Evolutionary conservation across 2,888 invertebrate genomes (phyloP), one percentile per base, ranked within the genome.

Genomic region (Yponomeuta sedellus): DNA sequence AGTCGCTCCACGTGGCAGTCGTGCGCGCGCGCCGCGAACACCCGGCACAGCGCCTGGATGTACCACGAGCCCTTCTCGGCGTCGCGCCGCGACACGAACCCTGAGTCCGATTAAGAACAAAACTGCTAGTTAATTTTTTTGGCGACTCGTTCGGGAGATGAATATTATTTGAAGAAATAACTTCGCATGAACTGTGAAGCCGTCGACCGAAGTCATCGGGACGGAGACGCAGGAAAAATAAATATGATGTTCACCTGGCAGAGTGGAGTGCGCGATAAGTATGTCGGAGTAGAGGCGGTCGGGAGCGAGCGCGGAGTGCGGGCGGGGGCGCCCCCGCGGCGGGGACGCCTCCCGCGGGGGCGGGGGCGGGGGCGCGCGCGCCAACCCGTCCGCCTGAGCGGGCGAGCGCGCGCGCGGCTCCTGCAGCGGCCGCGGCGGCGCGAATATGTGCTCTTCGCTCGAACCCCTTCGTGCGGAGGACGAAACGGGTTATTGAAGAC

Each of bases 11-110:
- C 84, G 78, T 94, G 91, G 39, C 85, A 88, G 74, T 93, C 86
- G 79, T 93, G 93, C 16, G 95, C 94, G 77, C 93, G 89, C 71
- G 88, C 83, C 70, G 94, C 93, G 80, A 95, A 93, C 72, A 93
- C 91, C 72, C 92, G 81, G 81, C 95, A 95, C 73, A 96, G 85
- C 69, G 89, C 89, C 80, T 94, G 93, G 73, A 96, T 94, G 82
- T 94, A 95, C 95, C 95, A 95, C 61, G 94, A 94, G 25, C 96
- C 95, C 10, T 73, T 72, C 34, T 79, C 70, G 6, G 79, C 75
- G 82, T 95, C 93, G 67, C 95, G 92, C 76, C 92, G 89, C 0
- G 95, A 93, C 71, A 88, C 88, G 75, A 88, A 92, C 4, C 94
- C 94, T 94, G 77, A 12, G 34, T 5, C 61, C 12, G 1, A 52